A percentile compares a stretch with the other conserved stretches of the same genome.
These are phyloP conservation scores for Barypeithes pellucidus DNA, from an alignment of 2,888 invertebrate genomes.

Conservation along the genomic window DNA sequence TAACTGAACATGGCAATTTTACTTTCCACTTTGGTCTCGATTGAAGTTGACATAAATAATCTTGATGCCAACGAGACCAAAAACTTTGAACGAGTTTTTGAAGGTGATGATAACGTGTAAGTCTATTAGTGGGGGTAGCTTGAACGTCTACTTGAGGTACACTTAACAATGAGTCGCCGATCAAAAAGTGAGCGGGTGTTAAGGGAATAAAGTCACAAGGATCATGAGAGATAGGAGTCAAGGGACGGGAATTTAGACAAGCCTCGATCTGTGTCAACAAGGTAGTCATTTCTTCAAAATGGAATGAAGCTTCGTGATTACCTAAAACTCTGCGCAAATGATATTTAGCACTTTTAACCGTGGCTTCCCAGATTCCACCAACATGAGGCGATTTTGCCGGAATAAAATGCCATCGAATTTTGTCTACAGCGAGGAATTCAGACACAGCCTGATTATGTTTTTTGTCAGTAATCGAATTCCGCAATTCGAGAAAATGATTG, in stretches of 20 bases:
- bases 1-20: neutral
- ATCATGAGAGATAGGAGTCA: conserved; percentile 30
- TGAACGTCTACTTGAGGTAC: neutral
- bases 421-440: neutral
- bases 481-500: neutral
- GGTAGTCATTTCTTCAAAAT: conserved; percentile 21
- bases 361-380: conserved; percentile 44
- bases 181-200: conserved; percentile 48
- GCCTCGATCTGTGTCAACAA: conserved; percentile 22
- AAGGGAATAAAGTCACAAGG: conserved; percentile 22
- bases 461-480: neutral
- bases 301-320: neutral
- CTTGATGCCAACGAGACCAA: neutral
- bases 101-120: neutral
- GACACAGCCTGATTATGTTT: neutral
- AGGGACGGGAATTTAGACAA: conserved; percentile 46
- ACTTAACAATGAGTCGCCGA: neutral
- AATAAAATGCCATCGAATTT: conserved; percentile 32
- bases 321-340: conserved; percentile 1
- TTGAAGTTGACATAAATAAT: neutral
- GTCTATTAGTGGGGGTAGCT: neutral
- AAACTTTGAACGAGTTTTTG: neutral
- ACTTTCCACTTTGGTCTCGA: neutral
- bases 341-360: conserved; percentile 15
- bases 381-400: conserved; percentile 22